Evolutionary conservation across 2,113 vertebrate genomes (phyloP).

Genomic region (Aptenodytes forsteri): DNA sequence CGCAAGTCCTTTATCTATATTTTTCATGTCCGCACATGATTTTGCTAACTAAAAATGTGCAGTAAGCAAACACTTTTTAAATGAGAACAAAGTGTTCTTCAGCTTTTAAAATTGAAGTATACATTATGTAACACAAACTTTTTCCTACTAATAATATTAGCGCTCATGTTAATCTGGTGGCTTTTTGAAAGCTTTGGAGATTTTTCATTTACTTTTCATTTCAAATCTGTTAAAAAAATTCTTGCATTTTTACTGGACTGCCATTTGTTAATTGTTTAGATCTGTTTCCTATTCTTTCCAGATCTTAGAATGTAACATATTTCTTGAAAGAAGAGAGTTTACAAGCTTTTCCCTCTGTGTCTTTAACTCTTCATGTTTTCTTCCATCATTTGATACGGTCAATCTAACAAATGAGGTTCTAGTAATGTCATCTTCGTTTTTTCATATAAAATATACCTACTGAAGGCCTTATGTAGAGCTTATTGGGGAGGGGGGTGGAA

Average conservation of each 20-base stretch:
- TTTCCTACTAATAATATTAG: background rate
- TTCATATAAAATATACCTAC: background rate
- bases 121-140: background rate
- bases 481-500: accelerated
- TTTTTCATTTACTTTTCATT: background rate
- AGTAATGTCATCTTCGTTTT: background rate
- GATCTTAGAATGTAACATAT: background rate
- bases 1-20: background rate
- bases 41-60: background rate
- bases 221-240: background rate
- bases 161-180: background rate
- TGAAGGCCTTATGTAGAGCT: background rate
- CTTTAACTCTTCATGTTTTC: background rate
- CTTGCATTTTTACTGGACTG: background rate
- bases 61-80: background rate
- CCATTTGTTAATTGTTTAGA: background rate
- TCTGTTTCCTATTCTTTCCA: background rate
- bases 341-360: background rate
- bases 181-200: background rate
- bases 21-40: background rate
- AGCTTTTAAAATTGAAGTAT: background rate
- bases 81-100: background rate
- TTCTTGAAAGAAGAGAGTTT: background rate
- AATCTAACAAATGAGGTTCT: background rate
- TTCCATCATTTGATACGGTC: background rate